Evolutionary conservation across 2,888 invertebrate species (phyloP).

Genomic region (Brachylomia viminalis): DNA sequence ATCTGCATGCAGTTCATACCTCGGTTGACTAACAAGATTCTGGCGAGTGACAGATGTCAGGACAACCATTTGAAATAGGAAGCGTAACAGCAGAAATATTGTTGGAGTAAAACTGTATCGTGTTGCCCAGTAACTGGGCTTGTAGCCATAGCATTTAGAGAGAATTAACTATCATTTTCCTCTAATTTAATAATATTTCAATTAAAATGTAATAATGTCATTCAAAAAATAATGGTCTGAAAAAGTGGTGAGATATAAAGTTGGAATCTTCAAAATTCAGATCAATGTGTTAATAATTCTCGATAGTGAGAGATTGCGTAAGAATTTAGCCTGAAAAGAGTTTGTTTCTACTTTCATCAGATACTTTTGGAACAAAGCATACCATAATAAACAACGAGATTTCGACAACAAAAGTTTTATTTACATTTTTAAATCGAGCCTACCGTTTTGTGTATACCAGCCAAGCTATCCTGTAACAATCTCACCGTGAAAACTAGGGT

Average conservation of each 20-base stretch:
- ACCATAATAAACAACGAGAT: no score
- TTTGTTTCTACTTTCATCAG: neutral
- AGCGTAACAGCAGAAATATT: slow-evolving; percentile 14
- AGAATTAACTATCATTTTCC: no score
- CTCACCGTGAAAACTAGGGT: no score
- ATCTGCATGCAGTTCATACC: slow-evolving; percentile 24
- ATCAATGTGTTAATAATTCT: no score
- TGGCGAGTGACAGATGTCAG: slow-evolving; percentile 37
- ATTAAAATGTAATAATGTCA: no score
- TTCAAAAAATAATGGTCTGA: neutral
- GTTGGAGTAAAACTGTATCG: neutral
- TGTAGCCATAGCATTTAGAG: no score
- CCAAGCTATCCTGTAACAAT: no score
- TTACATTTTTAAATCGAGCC: slow-evolving; percentile 6
- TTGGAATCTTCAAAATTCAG: neutral
- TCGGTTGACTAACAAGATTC: slow-evolving; percentile 14
- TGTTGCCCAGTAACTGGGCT: neutral
- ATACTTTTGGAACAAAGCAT: neutral
- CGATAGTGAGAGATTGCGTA: no score
- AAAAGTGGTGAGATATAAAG: neutral
- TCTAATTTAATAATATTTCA: no score
- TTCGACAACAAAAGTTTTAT: no score
- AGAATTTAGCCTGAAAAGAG: neutral
- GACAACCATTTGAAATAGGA: neutral
- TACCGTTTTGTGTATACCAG: neutral